Conservation (phyloP, 2,888 invertebrate genomes). For the Xylocampa areola region DNA sequence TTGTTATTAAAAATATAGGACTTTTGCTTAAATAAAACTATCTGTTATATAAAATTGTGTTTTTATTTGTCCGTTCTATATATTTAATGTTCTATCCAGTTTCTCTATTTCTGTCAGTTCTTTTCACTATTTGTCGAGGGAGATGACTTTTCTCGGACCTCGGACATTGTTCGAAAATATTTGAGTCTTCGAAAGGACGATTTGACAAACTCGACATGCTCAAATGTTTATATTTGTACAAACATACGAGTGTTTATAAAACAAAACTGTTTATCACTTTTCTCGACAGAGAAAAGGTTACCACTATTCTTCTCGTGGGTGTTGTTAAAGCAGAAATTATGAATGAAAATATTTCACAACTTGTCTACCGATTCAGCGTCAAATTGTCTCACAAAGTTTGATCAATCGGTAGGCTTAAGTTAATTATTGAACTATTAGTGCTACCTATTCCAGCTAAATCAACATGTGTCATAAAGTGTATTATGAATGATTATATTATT, state of each 20-base stretch:
- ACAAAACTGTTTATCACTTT: neutral
- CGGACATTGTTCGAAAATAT: constrained; percentile 82
- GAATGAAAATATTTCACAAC: too few species aligned
- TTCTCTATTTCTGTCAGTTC: constrained; percentile 63
- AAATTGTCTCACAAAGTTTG: too few species aligned
- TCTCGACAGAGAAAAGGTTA: neutral
- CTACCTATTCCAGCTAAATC: too few species aligned
- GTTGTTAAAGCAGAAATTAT: too few species aligned
- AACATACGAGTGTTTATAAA: constrained; percentile 51
- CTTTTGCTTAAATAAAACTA: neutral
- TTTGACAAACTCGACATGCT: constrained; percentile 57
- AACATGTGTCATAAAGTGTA: too few species aligned
- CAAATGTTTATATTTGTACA: constrained; percentile 58
- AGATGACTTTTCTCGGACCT: constrained; percentile 85
- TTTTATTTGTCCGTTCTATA: constrained; percentile 7
- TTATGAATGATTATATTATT: too few species aligned
- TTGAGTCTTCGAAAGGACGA: constrained; percentile 72
- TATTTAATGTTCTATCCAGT: constrained; percentile 63
- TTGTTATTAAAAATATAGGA: neutral
- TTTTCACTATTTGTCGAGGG: constrained; percentile 82
- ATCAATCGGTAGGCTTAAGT: too few species aligned
- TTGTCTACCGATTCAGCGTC: too few species aligned
- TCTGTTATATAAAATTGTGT: too few species aligned
- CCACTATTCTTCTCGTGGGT: neutral
- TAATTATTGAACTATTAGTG: too few species aligned